These are phyloP conservation scores for Agonum fuliginosum DNA, from an alignment of 2,888 invertebrate genomes.

Conservation along the genomic window DNA sequence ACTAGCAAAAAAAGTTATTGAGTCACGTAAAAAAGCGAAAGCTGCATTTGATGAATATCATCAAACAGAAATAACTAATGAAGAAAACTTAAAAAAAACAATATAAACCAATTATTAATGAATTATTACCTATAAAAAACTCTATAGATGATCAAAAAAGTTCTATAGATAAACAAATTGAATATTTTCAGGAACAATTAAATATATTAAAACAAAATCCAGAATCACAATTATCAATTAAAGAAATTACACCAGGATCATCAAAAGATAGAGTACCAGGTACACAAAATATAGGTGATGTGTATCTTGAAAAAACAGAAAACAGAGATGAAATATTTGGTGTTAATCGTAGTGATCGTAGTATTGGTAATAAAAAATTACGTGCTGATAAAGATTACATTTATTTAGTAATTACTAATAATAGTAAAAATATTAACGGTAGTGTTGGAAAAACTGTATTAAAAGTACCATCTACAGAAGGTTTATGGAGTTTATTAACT, in stretches of 20 bases:
- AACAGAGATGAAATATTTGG: conserved; percentile 15
- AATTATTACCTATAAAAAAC: neutral
- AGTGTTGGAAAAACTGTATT: neutral
- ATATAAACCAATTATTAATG: neutral
- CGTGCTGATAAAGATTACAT: neutral
- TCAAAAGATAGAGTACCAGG: neutral
- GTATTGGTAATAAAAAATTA: conserved; percentile 31
- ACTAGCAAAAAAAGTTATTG: neutral
- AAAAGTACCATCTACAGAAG: neutral
- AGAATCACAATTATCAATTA: neutral
- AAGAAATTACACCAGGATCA: conserved; percentile 3
- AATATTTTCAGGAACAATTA: neutral
- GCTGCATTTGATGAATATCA: neutral
- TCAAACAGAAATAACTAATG: neutral
- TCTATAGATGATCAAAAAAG: neutral
- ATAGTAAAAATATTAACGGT: too few relatives aligned
- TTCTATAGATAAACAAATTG: neutral
- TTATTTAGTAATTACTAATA: neutral
- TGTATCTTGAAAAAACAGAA: conserved; percentile 5
- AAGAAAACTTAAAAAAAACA: neutral
- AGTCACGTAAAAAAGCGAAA: neutral
- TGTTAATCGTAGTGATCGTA: neutral
- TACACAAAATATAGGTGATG: neutral
- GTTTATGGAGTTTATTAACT: conserved; percentile 14
- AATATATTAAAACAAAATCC: neutral